Conservation (phyloP, 2,888 invertebrate species). For the Diaphora mendica region DNA sequence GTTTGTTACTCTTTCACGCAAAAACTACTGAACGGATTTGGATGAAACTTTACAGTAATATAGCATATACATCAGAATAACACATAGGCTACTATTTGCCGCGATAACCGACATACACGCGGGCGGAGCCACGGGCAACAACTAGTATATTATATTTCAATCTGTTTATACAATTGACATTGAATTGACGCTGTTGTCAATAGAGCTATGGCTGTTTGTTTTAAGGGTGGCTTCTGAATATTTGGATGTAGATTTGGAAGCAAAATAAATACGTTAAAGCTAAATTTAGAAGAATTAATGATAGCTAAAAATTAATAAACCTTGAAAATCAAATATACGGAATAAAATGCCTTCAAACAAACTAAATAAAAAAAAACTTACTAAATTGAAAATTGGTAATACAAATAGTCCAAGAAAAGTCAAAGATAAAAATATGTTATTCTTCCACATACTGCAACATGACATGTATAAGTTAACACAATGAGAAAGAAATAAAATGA, state of each 20-base stretch:
- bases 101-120: too few relatives aligned
- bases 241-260: neutral
- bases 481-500: slow-evolving; percentile 37
- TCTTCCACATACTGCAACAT: slow-evolving; percentile 26
- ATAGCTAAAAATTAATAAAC: too few relatives aligned
- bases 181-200: neutral
- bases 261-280: neutral
- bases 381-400: slow-evolving; percentile 33
- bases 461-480: slow-evolving; percentile 24
- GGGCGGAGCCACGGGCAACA: too few relatives aligned
- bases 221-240: neutral
- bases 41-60: too few relatives aligned
- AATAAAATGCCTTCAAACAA: neutral
- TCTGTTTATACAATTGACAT: neutral
- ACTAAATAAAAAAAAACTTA: slow-evolving; percentile 33
- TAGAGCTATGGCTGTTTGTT: neutral
- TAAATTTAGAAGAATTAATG: neutral
- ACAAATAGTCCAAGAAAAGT: slow-evolving; percentile 36
- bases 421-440: slow-evolving; percentile 38
- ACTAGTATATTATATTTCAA: neutral
- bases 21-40: too few relatives aligned
- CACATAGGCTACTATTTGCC: too few relatives aligned
- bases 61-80: too few relatives aligned
- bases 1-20: too few relatives aligned
- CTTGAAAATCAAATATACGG: too few relatives aligned